A percentile compares a stretch with the other conserved stretches of the same genome.
These are phyloP conservation scores for Erpetoichthys calabaricus DNA, from an alignment of 2,797 vertebrate genomes.

Conservation along the genomic window DNA sequence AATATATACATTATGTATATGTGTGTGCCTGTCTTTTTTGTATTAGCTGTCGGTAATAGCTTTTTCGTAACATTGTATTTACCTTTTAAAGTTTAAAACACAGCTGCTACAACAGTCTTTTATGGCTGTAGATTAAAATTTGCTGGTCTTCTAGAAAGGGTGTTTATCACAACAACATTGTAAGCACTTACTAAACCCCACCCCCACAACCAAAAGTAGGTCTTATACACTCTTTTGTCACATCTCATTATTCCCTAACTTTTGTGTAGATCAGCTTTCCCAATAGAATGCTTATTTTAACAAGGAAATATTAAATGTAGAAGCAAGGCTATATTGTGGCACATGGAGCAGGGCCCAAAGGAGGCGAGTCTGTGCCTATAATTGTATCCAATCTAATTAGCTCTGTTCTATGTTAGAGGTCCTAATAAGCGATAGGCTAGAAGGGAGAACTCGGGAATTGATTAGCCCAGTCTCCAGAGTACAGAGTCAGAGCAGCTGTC, in stretches of 20 bases:
- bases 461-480: slow-evolving; percentile 4
- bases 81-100: too few species aligned
- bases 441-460: slow-evolving; percentile 9
- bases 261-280: not conserved
- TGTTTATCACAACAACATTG: too few species aligned
- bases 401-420: slow-evolving; percentile 3
- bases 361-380: not conserved
- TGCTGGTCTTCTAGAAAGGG: too few species aligned
- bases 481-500: slow-evolving; percentile 3
- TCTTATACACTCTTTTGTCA: too few species aligned
- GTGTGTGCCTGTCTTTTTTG: too few species aligned
- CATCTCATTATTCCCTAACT: not conserved
- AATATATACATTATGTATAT: too few species aligned
- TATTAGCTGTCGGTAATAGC: too few species aligned
- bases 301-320: slow-evolving; percentile 1
- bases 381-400: slow-evolving; percentile 10
- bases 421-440: slow-evolving; percentile 9
- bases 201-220: too few species aligned
- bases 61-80: too few species aligned
- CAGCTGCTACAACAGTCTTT: too few species aligned
- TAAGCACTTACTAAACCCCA: too few species aligned
- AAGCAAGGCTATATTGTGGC: not conserved
- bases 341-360: not conserved
- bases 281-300: not conserved
- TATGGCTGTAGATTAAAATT: too few species aligned